Base-by-base conservation (phyloP, 1,140 invertebrate genomes). In the Drosophila sulfurigaster region DNA sequence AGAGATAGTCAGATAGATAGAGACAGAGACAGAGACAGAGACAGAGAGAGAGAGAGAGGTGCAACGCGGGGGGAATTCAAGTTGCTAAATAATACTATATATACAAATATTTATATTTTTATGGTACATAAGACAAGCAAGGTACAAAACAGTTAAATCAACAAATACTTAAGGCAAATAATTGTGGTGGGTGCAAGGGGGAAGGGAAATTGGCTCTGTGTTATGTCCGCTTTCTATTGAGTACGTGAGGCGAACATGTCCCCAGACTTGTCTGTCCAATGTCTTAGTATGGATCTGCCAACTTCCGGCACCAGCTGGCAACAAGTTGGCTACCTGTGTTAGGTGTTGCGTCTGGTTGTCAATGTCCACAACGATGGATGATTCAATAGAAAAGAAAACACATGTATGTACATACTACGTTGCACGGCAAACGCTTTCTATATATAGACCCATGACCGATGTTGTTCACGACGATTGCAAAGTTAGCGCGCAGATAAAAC, bases 391-490 rank as follows among this genome's bases (percentile, higher is more conserved):
- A 25, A 25, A 25, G 20, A 25, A 25, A 25, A 25, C 20, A 25
- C 20, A 25, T 54, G 13, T 35, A 87, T 35, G 51, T 13, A n/a
- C n/a, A n/a, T n/a, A 64, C 41, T 77, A 49, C 45, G 60, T 49
- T 51, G 45, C 59, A 59, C 45, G 35, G 32, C 43, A 16, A 3
- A 32, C 41, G 73, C 79, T 73, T 68, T 59, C 70, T 86, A 87
- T 86, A 86, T 86, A 79, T 86, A 86, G 82, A 48, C 32, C 38
- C 16, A 87, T 87, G 82, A 85, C 70, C 78, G 82, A 75, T 78
- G 74, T 49, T 78, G 74, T 46, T 25, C 28, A 59, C 63, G 11
- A 35, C 70, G 46, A 59, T 51, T 58, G 52, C 63, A 43, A 43
- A 63, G 60, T 52, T 69, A 60, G n/a, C 56, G 57, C 48, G 56